Evolutionary conservation across 1,140 invertebrate species (phyloP).

Genomic region (Megathymus violae): DNA sequence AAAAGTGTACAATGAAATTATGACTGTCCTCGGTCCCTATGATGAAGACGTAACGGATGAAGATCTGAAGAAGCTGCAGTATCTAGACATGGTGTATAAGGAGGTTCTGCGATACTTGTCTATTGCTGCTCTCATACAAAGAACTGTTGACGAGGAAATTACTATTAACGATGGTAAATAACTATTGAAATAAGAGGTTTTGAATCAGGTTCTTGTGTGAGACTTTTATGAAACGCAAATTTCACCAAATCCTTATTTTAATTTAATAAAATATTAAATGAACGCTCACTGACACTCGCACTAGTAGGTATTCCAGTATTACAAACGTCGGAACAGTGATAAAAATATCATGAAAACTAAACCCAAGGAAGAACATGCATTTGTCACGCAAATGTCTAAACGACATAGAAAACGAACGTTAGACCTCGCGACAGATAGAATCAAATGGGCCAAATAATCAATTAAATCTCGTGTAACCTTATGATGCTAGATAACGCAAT

Average conservation of each 20-base stretch:
- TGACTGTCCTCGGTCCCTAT: conserved; percentile 46
- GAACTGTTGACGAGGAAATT: conserved; percentile 63
- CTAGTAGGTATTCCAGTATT: too few species aligned
- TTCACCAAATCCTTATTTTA: too few species aligned
- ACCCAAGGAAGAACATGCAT: too few species aligned
- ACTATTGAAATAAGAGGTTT: too few species aligned
- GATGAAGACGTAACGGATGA: conserved; percentile 52
- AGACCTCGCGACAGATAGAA: neutral
- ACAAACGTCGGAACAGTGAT: too few species aligned
- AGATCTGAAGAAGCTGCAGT: conserved; percentile 53
- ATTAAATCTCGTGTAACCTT: neutral
- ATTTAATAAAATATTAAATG: too few species aligned
- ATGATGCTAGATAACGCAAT: neutral
- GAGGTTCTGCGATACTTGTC: conserved; percentile 59
- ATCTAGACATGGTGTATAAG: conserved; percentile 68
- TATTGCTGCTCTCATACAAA: conserved; percentile 62
- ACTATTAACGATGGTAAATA: conserved; percentile 54
- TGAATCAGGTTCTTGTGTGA: too few species aligned
- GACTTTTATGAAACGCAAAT: too few species aligned
- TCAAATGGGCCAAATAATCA: neutral
- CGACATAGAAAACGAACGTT: too few species aligned
- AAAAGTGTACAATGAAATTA: conserved; percentile 64
- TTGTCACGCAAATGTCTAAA: too few species aligned
- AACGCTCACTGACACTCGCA: too few species aligned
- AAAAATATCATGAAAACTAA: too few species aligned